Percentiles rank a stretch among this genome's conserved stretches.
Evolutionary conservation across 2,888 invertebrate genomes (phyloP).

Genomic region (Leptogaster cylindrica): DNA sequence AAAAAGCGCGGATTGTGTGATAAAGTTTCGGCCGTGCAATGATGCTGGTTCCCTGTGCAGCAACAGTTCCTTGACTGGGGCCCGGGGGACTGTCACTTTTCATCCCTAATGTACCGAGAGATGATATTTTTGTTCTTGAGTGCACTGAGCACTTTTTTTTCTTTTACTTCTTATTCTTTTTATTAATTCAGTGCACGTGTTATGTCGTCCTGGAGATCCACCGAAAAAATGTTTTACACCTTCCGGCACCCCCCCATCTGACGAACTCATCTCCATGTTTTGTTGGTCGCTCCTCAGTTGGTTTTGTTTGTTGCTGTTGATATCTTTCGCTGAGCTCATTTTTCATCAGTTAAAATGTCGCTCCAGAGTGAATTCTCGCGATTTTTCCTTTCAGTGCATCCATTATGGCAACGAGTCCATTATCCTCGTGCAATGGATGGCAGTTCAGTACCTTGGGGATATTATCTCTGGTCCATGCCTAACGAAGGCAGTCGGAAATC

Average conservation of each 20-base stretch:
- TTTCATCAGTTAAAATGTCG: slow-evolving; percentile 47
- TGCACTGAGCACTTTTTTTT: slow-evolving; percentile 23
- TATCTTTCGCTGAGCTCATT: slow-evolving; percentile 40
- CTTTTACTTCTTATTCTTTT: slow-evolving; percentile 1
- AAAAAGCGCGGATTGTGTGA: slow-evolving; percentile 18
- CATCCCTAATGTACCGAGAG: slow-evolving; percentile 43
- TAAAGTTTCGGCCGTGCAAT: slow-evolving; percentile 19
- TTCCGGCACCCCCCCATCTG: slow-evolving; percentile 7
- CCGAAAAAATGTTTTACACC: slow-evolving; percentile 11
- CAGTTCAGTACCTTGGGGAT: slow-evolving; percentile 26
- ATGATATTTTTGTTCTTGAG: slow-evolving; percentile 46
- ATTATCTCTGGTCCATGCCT: not conserved
- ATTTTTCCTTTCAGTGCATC: slow-evolving; percentile 46
- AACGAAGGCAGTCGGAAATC: slow-evolving; percentile 25
- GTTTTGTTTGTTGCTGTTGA: slow-evolving; percentile 23
- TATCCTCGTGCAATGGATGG: slow-evolving; percentile 30
- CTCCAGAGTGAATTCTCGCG: slow-evolving; percentile 42
- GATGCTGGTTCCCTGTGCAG: not conserved
- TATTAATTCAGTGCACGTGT: slow-evolving; percentile 46
- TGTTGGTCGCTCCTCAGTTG: not conserved
- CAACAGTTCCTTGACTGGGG: not conserved
- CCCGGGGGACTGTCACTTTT: slow-evolving; percentile 23
- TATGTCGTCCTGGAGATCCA: slow-evolving; percentile 20
- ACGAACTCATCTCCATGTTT: not conserved
- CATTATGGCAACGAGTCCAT: slow-evolving; percentile 38